Conservation (phyloP, 2,113 vertebrate genomes). For the Zosterops lateralis region DNA sequence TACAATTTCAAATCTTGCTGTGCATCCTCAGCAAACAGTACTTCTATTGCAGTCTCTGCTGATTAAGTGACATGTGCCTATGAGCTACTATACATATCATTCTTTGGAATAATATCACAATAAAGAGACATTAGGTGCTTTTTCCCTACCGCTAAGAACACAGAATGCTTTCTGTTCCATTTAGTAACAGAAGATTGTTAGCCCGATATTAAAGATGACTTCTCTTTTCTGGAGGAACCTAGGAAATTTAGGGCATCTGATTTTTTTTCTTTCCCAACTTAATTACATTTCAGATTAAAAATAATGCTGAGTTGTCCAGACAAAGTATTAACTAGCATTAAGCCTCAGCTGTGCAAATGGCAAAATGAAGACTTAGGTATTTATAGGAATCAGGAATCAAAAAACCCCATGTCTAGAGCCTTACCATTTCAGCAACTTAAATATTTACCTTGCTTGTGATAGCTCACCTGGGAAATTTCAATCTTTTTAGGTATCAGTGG, state of each 20-base stretch:
- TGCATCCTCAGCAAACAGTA: constrained; percentile 71
- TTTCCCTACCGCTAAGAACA: not conserved
- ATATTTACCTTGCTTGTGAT: not conserved
- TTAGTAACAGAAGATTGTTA: not conserved
- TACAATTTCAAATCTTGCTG: constrained; percentile 74
- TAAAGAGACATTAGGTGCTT: not conserved
- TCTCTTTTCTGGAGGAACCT: not conserved
- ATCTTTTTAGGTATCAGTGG: constrained; percentile 57
- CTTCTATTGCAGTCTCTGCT: constrained; percentile 67
- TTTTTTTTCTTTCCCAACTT: not conserved
- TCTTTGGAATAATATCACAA: constrained; percentile 2
- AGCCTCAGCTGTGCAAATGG: not conserved
- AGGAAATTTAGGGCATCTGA: not conserved
- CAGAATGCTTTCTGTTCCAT: not conserved
- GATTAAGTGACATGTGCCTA: constrained; percentile 61
- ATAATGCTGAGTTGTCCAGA: constrained; percentile 1
- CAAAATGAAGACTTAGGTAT: not conserved
- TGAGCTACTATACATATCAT: constrained; percentile 43
- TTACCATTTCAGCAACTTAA: not conserved
- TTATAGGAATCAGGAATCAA: not conserved
- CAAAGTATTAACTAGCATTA: constrained; percentile 25
- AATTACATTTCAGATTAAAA: not conserved
- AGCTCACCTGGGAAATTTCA: constrained; percentile 51
- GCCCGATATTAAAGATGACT: not conserved
- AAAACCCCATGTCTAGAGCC: not conserved